These are phyloP conservation scores for Coregonus clupeaformis DNA, from an alignment of 2,113 vertebrate species.

Conservation along the genomic window DNA sequence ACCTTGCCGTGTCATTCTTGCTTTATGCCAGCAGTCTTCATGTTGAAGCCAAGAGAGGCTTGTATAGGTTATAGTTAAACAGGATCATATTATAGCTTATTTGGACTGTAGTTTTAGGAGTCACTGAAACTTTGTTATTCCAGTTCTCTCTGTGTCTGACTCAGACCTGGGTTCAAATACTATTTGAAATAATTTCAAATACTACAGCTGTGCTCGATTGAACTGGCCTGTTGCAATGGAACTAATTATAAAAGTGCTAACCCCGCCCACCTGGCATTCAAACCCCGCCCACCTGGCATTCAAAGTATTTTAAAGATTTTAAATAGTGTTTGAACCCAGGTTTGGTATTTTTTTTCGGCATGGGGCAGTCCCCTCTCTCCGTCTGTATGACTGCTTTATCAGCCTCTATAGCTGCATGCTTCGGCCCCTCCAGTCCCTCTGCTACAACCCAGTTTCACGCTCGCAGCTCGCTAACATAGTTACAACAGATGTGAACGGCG, in stretches of 20 bases:
- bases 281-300: no score
- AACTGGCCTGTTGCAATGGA: no score
- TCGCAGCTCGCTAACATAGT: neutral
- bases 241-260: no score
- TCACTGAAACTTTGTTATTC: neutral
- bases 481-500: conserved; percentile 26
- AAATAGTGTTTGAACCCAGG: no score
- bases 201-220: no score
- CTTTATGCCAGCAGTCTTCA: neutral
- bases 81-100: neutral
- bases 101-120: neutral
- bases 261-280: no score
- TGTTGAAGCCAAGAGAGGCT: neutral
- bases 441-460: neutral
- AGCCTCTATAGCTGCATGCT: neutral
- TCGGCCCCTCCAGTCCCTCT: neutral
- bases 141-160: neutral
- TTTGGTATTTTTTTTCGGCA: no score
- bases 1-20: conserved; percentile 16
- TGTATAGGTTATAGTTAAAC: neutral
- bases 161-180: no score
- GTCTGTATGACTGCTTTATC: neutral
- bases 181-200: no score
- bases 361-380: neutral
- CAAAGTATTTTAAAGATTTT: no score